Conservation (phyloP, 2,113 vertebrate genomes). For the Plecturocebus donacophilus region DNA sequence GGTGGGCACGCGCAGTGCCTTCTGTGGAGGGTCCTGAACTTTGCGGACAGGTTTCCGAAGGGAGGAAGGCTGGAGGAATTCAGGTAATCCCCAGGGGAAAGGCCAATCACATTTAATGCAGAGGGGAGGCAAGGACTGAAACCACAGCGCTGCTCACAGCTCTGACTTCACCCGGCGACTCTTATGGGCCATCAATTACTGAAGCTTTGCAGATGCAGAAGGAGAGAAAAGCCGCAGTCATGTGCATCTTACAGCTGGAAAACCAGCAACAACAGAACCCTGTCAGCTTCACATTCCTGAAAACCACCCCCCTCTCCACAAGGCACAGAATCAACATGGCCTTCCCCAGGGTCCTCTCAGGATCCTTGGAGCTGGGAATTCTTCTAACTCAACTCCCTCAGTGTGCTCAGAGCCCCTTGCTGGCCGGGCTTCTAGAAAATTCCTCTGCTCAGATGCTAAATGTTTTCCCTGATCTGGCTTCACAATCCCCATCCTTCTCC, state of each 20-base stretch:
- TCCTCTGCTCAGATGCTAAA: background rate
- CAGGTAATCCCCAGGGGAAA: slow-evolving; percentile 33
- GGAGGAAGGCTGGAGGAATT: background rate
- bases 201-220: slow-evolving; percentile 55
- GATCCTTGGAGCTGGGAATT: fast-evolving
- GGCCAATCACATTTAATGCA: slow-evolving; percentile 33
- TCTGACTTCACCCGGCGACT: background rate
- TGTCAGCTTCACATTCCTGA: background rate
- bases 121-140: slow-evolving; percentile 9
- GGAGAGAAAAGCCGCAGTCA: slow-evolving; percentile 40
- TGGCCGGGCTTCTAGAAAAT: slow-evolving; percentile 13
- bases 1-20: fast-evolving
- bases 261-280: background rate
- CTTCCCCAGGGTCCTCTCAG: background rate
- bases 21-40: background rate
- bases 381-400: background rate
- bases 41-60: slow-evolving; percentile 8
- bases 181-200: slow-evolving; percentile 20
- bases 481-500: background rate
- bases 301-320: fast-evolving
- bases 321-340: background rate
- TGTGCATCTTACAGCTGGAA: slow-evolving; percentile 54
- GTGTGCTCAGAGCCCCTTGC: background rate
- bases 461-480: background rate
- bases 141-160: slow-evolving; percentile 61